phyloP scores from a whole-genome alignment of 2,113 vertebrate species.

The Prinia subflava region DNA sequence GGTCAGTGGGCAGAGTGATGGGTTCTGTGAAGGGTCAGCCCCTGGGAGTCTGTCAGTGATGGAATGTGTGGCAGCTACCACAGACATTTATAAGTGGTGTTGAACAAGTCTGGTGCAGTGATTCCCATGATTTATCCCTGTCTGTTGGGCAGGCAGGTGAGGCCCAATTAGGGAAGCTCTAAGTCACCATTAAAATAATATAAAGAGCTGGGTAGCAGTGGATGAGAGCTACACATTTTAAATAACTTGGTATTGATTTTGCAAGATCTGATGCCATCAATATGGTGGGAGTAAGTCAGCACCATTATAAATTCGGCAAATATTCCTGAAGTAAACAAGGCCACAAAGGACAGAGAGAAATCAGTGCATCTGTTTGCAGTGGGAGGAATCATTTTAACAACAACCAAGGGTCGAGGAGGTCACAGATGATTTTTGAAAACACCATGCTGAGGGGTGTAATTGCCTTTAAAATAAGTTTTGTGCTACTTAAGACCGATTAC shows the following conservation, averaged over 20 bases:
- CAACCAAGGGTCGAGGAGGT: neutral
- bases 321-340: slow-evolving; percentile 35
- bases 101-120: neutral
- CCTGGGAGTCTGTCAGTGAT: neutral
- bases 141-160: neutral
- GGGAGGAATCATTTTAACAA: neutral
- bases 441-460: slow-evolving; percentile 38
- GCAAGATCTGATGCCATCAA: neutral
- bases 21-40: neutral
- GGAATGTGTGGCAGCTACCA: neutral
- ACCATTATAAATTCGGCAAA: slow-evolving; percentile 9
- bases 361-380: neutral
- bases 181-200: slow-evolving; percentile 11
- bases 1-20: neutral
- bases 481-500: slow-evolving; percentile 54
- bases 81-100: neutral
- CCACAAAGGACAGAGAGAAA: neutral
- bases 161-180: neutral
- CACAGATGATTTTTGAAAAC: slow-evolving; percentile 37
- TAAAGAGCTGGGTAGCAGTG: neutral
- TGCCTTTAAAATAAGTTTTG: slow-evolving; percentile 45
- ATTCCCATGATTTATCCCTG: neutral
- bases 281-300: slow-evolving; percentile 26
- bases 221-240: slow-evolving; percentile 1
- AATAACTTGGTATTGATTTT: slow-evolving; percentile 46